A percentile compares a stretch with the other conserved stretches of the same genome.
phyloP scores from a whole-genome alignment of 2,888 invertebrate species.

The Andricus quercusramuli region DNA sequence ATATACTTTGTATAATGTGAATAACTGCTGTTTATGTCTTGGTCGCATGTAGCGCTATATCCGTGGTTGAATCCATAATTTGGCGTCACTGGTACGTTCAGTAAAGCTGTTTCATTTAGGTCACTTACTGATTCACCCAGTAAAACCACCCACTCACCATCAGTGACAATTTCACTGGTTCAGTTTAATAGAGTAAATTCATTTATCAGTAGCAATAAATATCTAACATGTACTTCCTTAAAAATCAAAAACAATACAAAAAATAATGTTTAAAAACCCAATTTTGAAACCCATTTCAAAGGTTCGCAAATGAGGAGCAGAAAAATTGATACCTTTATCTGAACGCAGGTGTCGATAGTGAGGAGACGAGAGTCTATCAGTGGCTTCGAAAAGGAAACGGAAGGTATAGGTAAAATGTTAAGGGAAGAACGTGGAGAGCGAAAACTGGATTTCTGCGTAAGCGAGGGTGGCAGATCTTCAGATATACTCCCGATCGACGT shows the following conservation, averaged over 20 bases:
- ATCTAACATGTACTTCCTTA: no score
- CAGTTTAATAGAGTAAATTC: no score
- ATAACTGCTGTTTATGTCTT: no score
- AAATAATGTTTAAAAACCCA: neutral
- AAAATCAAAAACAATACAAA: neutral
- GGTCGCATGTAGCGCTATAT: no score
- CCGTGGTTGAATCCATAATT: no score
- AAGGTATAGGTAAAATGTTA: conserved; percentile 21
- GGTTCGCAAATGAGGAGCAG: neutral
- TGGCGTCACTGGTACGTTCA: no score
- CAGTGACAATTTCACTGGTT: no score
- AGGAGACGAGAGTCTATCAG: conserved; percentile 6
- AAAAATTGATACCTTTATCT: neutral
- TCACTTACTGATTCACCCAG: no score
- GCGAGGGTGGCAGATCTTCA: conserved; percentile 41
- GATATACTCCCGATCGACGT: conserved; percentile 50
- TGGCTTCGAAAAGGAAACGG: conserved; percentile 10
- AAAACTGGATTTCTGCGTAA: conserved; percentile 47
- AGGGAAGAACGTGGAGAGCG: conserved; percentile 2
- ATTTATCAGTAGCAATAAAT: no score
- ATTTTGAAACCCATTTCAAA: neutral
- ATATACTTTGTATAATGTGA: no score
- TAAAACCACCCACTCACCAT: no score
- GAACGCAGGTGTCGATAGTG: neutral
- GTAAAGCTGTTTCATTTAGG: no score